Conservation (phyloP, 2,888 invertebrate genomes). For the Cordilura impudica region DNA sequence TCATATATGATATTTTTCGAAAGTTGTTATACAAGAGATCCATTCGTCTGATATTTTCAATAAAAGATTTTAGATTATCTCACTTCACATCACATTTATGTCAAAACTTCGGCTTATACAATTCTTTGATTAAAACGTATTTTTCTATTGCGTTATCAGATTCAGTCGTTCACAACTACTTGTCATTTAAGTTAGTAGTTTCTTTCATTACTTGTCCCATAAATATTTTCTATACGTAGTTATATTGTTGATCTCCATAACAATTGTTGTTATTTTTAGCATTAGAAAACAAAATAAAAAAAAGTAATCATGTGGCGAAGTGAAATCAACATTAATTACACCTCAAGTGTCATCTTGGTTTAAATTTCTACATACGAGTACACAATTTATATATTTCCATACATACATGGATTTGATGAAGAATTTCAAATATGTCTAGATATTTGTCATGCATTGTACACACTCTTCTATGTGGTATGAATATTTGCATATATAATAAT, state of each 20-base stretch:
- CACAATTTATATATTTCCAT: too few relatives aligned
- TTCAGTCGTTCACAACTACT: too few relatives aligned
- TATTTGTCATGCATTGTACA: slow-evolving; percentile 42
- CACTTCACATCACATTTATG: too few relatives aligned
- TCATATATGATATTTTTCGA: too few relatives aligned
- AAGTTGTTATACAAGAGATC: too few relatives aligned
- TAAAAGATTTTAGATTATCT: too few relatives aligned
- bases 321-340: slow-evolving; percentile 31
- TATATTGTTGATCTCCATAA: slow-evolving; percentile 1
- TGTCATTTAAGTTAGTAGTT: neutral
- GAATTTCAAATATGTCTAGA: slow-evolving; percentile 29
- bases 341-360: slow-evolving; percentile 35
- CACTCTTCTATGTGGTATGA: slow-evolving; percentile 14
- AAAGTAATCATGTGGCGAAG: neutral
- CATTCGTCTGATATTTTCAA: too few relatives aligned
- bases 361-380: neutral
- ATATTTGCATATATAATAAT: slow-evolving; percentile 7
- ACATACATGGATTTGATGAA: too few relatives aligned
- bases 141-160: too few relatives aligned
- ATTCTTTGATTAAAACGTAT: too few relatives aligned
- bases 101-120: too few relatives aligned
- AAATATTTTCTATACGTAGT: neutral
- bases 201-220: neutral
- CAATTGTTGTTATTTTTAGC: slow-evolving; percentile 20
- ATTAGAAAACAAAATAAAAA: neutral